Conservation (phyloP, 2,797 vertebrate genomes). For the Alauda arvensis region DNA sequence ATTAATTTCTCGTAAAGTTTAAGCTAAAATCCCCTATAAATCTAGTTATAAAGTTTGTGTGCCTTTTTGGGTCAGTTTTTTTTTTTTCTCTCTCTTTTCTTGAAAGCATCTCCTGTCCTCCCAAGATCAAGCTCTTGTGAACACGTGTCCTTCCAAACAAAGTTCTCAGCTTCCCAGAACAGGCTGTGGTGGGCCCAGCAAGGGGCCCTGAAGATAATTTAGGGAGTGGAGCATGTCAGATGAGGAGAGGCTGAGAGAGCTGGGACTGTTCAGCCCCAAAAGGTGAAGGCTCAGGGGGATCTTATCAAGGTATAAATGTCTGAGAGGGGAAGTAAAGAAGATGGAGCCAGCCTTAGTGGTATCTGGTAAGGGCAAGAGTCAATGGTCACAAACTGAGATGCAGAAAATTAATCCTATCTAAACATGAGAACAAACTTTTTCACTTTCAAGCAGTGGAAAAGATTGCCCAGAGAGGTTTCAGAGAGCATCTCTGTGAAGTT, state of each 20-base stretch:
- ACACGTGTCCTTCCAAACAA: neutral
- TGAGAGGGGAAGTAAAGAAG: neutral
- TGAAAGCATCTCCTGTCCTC: neutral
- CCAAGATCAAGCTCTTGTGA: neutral
- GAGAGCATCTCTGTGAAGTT: neutral
- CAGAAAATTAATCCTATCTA: neutral
- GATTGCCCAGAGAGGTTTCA: neutral
- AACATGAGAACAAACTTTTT: neutral
- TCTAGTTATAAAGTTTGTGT: neutral
- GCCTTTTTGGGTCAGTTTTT: neutral
- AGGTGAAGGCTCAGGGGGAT: neutral
- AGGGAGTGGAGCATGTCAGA: neutral
- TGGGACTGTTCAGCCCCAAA: neutral
- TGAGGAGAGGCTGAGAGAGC: neutral
- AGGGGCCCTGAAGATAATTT: neutral
- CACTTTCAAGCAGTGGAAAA: neutral
- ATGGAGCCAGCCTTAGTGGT: neutral
- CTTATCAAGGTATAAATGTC: neutral
- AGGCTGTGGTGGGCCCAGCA: neutral
- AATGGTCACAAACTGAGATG: neutral
- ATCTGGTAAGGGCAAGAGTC: neutral
- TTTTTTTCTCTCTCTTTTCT: rapidly evolving
- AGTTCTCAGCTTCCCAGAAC: neutral
- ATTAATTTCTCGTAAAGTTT: neutral
- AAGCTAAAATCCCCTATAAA: neutral